Base-by-base conservation (phyloP, 1,140 invertebrate species). In the Onthophagus taurus region DNA sequence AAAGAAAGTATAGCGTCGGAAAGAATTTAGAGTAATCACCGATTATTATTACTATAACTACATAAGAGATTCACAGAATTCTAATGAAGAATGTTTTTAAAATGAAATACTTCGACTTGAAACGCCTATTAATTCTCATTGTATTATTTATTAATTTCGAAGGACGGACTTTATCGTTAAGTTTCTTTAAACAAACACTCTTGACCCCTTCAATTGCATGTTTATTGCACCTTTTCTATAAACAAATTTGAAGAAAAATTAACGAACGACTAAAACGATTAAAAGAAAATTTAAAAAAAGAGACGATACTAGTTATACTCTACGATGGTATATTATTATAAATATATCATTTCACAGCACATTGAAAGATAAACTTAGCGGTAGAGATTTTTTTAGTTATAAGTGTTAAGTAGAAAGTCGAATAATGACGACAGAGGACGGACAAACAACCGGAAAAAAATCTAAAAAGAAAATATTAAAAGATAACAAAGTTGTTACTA, bases 401-500 rank as follows among this genome's bases (percentile, higher is more conserved):
- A 74, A 72, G 70, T 74, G 72, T 74, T 74, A 69, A 72, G 51
- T 57, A 56, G 50, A 67, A 62, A 54, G 53, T 51, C 57, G 65
- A n/a, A n/a, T n/a, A n/a, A n/a, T n/a, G n/a, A n/a, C n/a, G n/a
- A n/a, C n/a, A n/a, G n/a, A n/a, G n/a, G n/a, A n/a, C n/a, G n/a
- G n/a, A n/a, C n/a, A n/a, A n/a, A n/a, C n/a, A n/a, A n/a, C n/a
- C n/a, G n/a, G n/a, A n/a, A n/a, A n/a, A n/a, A n/a, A n/a, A n/a
- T n/a, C n/a, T n/a, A n/a, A n/a, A n/a, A n/a, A n/a, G n/a, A n/a
- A n/a, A n/a, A n/a, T n/a, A n/a, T n/a, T n/a, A n/a, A n/a, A n/a
- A n/a, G n/a, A n/a, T n/a, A n/a, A n/a, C n/a, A 65, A 66, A 66
- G 71, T 74, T 71, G 73, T 76, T 76, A 76, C 74, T 75, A 68